phyloP scores from a whole-genome alignment of 2,113 vertebrate genomes.

The Campylorhamphus procurvoides region DNA sequence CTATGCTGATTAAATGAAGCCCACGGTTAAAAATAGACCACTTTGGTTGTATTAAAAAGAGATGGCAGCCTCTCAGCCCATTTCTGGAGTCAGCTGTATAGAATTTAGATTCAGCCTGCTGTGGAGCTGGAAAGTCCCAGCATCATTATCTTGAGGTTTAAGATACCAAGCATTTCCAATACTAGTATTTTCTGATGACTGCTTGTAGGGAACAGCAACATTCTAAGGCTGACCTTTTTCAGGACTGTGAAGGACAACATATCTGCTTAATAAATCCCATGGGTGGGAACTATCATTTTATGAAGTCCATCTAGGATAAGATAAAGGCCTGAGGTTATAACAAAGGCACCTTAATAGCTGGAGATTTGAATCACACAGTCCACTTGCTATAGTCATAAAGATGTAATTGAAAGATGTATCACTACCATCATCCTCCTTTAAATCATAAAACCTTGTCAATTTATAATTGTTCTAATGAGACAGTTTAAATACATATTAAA shows the following conservation, averaged over 20 bases:
- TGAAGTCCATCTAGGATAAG: neutral
- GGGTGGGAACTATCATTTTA: conserved; percentile 10
- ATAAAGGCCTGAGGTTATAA: conserved; percentile 7
- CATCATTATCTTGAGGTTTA: neutral
- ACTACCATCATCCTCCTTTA: neutral
- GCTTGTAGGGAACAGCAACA: neutral
- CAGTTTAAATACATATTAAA: neutral
- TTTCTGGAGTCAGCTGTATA: neutral
- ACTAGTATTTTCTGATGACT: neutral
- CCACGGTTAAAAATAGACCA: conserved; percentile 38
- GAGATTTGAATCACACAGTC: neutral
- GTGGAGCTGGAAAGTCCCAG: neutral
- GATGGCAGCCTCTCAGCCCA: neutral
- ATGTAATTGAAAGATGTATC: neutral
- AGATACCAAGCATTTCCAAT: neutral
- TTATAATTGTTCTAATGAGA: conserved; percentile 2
- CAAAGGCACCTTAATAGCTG: conserved; percentile 3
- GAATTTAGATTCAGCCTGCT: conserved; percentile 1
- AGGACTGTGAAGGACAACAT: conserved; percentile 36
- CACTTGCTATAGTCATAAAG: conserved; percentile 28
- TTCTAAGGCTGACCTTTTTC: conserved; percentile 23
- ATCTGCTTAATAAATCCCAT: conserved; percentile 51
- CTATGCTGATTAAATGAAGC: conserved; percentile 8
- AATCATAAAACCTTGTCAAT: conserved; percentile 23
- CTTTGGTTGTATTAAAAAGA: conserved; percentile 22